phyloP scores from a whole-genome alignment of 2,888 invertebrate genomes.

The Phyto melanocephala region DNA sequence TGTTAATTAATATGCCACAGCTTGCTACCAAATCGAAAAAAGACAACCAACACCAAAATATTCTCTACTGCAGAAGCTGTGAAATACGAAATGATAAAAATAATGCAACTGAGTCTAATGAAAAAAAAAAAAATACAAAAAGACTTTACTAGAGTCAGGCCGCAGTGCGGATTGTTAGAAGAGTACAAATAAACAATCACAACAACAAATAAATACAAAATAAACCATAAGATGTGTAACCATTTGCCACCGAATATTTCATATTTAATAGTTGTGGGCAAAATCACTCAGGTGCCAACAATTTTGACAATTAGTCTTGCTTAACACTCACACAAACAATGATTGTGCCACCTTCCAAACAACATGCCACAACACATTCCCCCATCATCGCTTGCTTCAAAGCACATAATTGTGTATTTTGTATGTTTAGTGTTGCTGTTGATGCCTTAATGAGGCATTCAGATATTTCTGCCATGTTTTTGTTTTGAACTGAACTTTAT shows the following conservation, averaged over 20 bases:
- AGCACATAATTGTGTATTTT: not conserved
- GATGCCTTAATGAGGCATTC: slow-evolving; percentile 63
- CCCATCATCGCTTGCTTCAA: not conserved
- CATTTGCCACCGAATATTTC: slow-evolving; percentile 58
- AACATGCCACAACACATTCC: not conserved
- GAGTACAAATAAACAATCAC: not conserved
- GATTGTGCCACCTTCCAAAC: slow-evolving; percentile 25
- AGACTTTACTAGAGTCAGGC: slow-evolving; percentile 27
- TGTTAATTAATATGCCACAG: slow-evolving; percentile 66
- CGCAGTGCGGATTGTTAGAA: not conserved
- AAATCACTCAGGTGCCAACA: slow-evolving; percentile 68
- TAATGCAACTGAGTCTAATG: slow-evolving; percentile 50
- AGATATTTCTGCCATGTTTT: slow-evolving; percentile 36
- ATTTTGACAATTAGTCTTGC: slow-evolving; percentile 68
- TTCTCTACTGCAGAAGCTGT: slow-evolving; percentile 60
- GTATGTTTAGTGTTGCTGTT: slow-evolving; percentile 20
- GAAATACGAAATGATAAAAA: slow-evolving; percentile 43
- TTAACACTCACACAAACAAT: slow-evolving; percentile 23
- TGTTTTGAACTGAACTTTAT: slow-evolving; percentile 53
- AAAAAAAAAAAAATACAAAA: no score
- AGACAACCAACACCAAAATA: slow-evolving; percentile 32
- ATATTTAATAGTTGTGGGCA: slow-evolving; percentile 35
- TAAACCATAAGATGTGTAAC: slow-evolving; percentile 44
- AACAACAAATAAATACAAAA: not conserved
- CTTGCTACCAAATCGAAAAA: slow-evolving; percentile 62